Conservation (phyloP, 2,888 invertebrate genomes). For the Temnothorax rugatulus region DNA sequence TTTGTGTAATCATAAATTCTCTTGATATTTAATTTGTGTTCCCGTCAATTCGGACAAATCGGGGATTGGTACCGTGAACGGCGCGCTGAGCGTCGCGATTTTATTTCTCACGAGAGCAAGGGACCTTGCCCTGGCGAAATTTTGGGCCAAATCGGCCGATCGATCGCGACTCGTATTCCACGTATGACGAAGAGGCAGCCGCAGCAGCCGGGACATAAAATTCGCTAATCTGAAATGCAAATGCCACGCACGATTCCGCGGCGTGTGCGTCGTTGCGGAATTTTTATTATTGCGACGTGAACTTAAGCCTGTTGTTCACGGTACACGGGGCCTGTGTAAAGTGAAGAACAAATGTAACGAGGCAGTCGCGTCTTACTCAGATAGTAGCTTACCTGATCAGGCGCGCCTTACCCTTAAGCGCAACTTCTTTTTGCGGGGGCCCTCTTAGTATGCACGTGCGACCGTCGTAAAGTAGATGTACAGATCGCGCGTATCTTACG, state of each 20-base stretch:
- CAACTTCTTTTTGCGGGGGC: slow-evolving; percentile 67
- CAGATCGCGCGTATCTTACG: slow-evolving; percentile 77
- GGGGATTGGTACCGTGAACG: not conserved
- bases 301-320: slow-evolving; percentile 73
- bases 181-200: slow-evolving; percentile 44
- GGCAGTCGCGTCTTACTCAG: slow-evolving; percentile 73
- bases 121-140: not conserved
- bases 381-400: slow-evolving; percentile 76
- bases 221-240: slow-evolving; percentile 67
- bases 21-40: not conserved
- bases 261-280: slow-evolving; percentile 42
- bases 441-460: slow-evolving; percentile 72
- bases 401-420: slow-evolving; percentile 72
- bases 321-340: slow-evolving; percentile 69
- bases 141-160: not conserved
- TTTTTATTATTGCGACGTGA: slow-evolving; percentile 68
- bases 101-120: not conserved
- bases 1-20: not conserved
- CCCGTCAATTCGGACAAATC: not conserved
- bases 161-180: slow-evolving; percentile 45
- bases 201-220: slow-evolving; percentile 50
- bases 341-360: slow-evolving; percentile 76
- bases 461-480: slow-evolving; percentile 77
- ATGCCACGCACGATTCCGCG: slow-evolving; percentile 59
- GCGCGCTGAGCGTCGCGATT: not conserved